Conservation (phyloP, 2,888 invertebrate species). For the Trissolcus japonicus region DNA sequence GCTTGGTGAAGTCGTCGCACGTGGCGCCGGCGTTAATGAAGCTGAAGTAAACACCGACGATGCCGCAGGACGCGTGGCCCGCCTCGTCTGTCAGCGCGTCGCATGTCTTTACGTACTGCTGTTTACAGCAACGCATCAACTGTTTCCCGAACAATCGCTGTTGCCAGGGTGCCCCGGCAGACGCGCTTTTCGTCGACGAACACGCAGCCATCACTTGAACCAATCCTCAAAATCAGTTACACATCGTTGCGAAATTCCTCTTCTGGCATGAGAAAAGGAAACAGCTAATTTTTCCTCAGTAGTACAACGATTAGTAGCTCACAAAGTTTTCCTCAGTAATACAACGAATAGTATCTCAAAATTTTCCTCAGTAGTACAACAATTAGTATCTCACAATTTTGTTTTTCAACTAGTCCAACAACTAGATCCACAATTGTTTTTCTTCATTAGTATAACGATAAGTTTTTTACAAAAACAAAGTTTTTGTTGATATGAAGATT, state of each 20-base stretch:
- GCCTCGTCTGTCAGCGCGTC: constrained; percentile 62
- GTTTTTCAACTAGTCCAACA: no score
- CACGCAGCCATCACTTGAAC: constrained; percentile 42
- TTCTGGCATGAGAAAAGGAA: background rate
- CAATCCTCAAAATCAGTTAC: background rate
- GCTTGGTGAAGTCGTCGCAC: constrained; percentile 83
- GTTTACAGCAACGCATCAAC: constrained; percentile 67
- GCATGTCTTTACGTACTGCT: constrained; percentile 60
- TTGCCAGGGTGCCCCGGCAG: constrained; percentile 66
- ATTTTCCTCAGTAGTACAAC: no score
- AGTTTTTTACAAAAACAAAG: no score
- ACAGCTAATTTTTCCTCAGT: no score
- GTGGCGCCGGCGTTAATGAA: constrained; percentile 83
- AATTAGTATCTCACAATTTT: no score
- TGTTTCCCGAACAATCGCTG: constrained; percentile 73
- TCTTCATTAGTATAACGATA: no score
- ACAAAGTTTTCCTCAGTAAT: no score
- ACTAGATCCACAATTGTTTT: no score
- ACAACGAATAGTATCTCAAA: no score
- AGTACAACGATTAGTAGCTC: no score
- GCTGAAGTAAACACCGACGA: constrained; percentile 83
- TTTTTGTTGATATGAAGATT: background rate
- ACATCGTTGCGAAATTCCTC: background rate
- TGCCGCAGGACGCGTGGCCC: constrained; percentile 65
- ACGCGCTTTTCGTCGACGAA: constrained; percentile 29